phyloP scores from a whole-genome alignment of 2,797 vertebrate species.

The Semotilus atromaculatus region DNA sequence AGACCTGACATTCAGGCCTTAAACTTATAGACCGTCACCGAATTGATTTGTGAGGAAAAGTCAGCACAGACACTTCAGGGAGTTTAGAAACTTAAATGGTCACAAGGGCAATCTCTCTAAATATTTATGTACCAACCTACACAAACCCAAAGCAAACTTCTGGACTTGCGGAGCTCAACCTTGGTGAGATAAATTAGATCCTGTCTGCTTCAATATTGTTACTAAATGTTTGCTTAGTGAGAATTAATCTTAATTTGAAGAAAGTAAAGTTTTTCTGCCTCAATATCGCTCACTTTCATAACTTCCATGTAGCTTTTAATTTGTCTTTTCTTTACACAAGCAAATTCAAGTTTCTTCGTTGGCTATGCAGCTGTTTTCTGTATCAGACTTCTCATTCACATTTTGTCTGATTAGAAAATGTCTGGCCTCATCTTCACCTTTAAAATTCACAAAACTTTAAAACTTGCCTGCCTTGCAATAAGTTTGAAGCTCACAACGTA shows the following conservation, averaged over 20 bases:
- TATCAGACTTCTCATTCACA: conserved; percentile 67
- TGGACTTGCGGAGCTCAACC: conserved; percentile 47
- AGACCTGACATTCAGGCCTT: conserved; percentile 5
- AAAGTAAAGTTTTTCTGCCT: conserved; percentile 64
- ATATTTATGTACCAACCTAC: conserved; percentile 57
- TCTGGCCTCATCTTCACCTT: conserved; percentile 59
- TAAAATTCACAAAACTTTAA: conserved; percentile 56
- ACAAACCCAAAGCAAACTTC: conserved; percentile 31
- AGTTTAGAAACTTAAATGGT: conserved; percentile 51
- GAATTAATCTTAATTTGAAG: conserved; percentile 16
- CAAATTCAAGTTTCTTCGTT: neutral
- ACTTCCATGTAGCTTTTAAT: conserved; percentile 51
- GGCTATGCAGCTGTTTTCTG: conserved; percentile 51
- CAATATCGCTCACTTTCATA: conserved; percentile 41
- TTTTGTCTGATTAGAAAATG: conserved; percentile 64
- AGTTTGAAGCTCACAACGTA: conserved; percentile 57
- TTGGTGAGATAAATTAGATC: conserved; percentile 28
- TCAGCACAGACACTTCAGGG: conserved; percentile 55
- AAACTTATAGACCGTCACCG: conserved; percentile 57
- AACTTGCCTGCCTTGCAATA: conserved; percentile 57
- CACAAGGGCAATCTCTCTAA: conserved; percentile 48
- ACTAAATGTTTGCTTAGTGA: conserved; percentile 52
- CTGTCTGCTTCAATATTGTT: conserved; percentile 7
- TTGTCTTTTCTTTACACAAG: conserved; percentile 8
- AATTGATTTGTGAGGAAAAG: conserved; percentile 65